Evolutionary conservation across 2,888 invertebrate genomes (phyloP).

Genomic region (Sicus ferrugineus): DNA sequence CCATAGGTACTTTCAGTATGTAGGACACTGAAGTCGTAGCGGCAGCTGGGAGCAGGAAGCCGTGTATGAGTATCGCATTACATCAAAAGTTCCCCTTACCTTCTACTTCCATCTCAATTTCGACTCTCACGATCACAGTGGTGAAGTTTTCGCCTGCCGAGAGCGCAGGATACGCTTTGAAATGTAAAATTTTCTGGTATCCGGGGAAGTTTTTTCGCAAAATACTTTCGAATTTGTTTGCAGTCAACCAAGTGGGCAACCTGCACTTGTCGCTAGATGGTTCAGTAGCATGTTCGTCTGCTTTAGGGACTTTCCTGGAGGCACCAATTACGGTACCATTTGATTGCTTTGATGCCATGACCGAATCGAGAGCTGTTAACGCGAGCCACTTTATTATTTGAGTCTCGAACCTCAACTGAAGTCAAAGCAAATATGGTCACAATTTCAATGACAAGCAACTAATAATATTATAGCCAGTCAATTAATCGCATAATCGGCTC

Average conservation of each 20-base stretch:
- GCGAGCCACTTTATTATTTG: neutral
- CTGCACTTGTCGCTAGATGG: neutral
- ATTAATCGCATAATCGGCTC: no score
- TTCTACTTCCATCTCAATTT: slow-evolving; percentile 49
- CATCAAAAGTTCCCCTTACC: no score
- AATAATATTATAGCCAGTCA: neutral
- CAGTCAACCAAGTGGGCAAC: slow-evolving; percentile 47
- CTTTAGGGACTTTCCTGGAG: no score
- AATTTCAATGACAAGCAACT: neutral
- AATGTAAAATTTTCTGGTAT: slow-evolving; percentile 42
- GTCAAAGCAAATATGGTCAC: neutral
- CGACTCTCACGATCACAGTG: slow-evolving; percentile 53
- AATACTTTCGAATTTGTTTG: slow-evolving; percentile 45
- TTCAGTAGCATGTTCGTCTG: neutral
- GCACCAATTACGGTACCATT: no score
- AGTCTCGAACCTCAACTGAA: neutral
- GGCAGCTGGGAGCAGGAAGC: slow-evolving; percentile 23
- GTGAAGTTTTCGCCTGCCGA: slow-evolving; percentile 57
- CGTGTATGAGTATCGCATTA: neutral
- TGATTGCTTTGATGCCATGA: neutral
- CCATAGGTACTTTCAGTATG: slow-evolving; percentile 46
- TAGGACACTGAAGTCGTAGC: slow-evolving; percentile 39
- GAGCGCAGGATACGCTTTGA: slow-evolving; percentile 45
- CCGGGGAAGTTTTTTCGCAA: slow-evolving; percentile 41
- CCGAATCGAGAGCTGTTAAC: neutral